Base-by-base conservation (phyloP, 2,113 vertebrate species). In the Mesoclemmys tuberculata region DNA sequence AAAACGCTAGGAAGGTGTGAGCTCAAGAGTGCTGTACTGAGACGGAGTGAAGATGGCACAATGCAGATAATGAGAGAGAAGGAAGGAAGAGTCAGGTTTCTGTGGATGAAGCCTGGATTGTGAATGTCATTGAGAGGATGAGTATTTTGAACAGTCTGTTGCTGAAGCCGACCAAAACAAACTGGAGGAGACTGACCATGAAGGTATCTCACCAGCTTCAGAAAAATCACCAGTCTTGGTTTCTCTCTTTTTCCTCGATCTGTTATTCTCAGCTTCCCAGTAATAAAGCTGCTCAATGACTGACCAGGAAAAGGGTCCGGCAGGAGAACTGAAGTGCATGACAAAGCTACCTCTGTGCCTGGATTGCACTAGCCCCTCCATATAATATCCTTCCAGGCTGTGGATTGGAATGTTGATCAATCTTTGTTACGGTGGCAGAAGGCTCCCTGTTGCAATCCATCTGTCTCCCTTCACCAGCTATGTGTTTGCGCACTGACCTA, bases 321-420 rank as follows among this genome's bases (percentile, higher is more conserved):
- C 51, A 10, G 16, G 74, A 56, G 13, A 46, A 56, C 31, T 0
- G 1, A 49, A 5, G 1, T 4, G 8, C 1, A 2, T 5, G 35
- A 4, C 61, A 27, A 10, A 46, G 77, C 68, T 16, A 5, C 35
- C 24, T 35, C 16, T 51, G 5, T 56, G 11, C 5, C 49, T 46
- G 49, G 10, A 49, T 82, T 35, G 16, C 48, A 83, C 31, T 7
- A 27, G 35, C 55, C 58, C 11, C 11, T 2, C 44, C 48, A 1
- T 0, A 4, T 5, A 44, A 12, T 44, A 48, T 10, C 19, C 6
- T 3, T 6, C 61, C 54, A 3, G 8, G 75, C 82, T 49, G 55
- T 77, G 46, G 74, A 77, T 10, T 6, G 54, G 89, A 91, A 79
- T 27, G 38, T 5, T 49, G 78, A 49, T 46, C 29, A 48, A 2